Base-by-base conservation (phyloP, 2,113 vertebrate genomes). In the Urocynchramus pylzowi region DNA sequence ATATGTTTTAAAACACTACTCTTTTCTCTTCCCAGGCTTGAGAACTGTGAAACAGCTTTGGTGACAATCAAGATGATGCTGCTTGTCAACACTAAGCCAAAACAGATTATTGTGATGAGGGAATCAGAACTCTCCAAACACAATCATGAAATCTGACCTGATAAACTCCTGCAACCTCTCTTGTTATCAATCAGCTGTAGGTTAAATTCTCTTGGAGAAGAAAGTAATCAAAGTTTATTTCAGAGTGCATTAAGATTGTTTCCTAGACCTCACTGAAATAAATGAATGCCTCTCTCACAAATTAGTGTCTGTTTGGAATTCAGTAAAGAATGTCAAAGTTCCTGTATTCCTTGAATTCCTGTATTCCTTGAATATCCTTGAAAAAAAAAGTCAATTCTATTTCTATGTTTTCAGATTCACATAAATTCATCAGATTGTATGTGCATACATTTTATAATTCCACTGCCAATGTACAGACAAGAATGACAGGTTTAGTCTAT, bases 31-130 rank as follows among this genome's bases (percentile, higher is more conserved):
- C 87, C 47, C 76, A 84, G 61, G 57, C 78, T 94, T 81, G 39
- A 73, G 82, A 95, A 41, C n/a, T 18, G 11, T 45, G 31, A 22
- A 80, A 59, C 50, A 70, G 56, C 60, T 88, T 91, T 81, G 44
- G 68, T 93, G 89, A 92, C 86, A 89, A 77, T 95, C 63, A 93
- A 81, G 44, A 71, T 84, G 61, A 79, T 95, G 52, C 28, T 94
- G 37, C 68, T 85, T 92, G 61, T 96, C 96, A 93, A 63, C 81
- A 63, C 41, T 54, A 84, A 90, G 5, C 44, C 71, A 80, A 83
- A 90, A 87, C 6, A 80, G 45, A 95, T 95, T 95, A 68, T 81
- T 84, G 45, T 91, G 95, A 70, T 80, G 84, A 81, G 28, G 35
- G 84, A 92, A 91, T 88, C 30, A 16, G 35, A 89, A 70, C 12